A percentile compares a stretch with the other conserved stretches of the same genome.
Evolutionary conservation across 2,888 invertebrate species (phyloP).

Genomic region (Anthophora plumipes): DNA sequence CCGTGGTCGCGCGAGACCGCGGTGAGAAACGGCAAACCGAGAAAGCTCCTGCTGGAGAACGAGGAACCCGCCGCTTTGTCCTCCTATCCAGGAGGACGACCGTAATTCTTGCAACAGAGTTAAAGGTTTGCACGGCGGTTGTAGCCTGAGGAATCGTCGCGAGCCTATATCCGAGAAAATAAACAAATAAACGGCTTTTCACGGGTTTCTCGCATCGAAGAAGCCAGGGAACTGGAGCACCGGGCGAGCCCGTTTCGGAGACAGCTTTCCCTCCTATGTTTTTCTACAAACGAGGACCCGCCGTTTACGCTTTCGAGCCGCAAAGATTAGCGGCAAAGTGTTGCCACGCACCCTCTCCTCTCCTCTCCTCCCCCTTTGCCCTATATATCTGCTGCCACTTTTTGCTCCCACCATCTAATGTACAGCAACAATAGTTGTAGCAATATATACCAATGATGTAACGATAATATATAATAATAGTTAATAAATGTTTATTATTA

Average conservation of each 20-base stretch:
- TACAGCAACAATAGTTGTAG: too few species aligned
- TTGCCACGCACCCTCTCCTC: background rate
- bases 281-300: slow-evolving; percentile 29
- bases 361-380: background rate
- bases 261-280: slow-evolving; percentile 16
- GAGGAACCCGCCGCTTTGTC: background rate
- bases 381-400: too few species aligned
- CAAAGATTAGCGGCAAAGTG: background rate
- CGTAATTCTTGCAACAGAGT: background rate
- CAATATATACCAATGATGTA: too few species aligned
- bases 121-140: background rate
- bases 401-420: too few species aligned
- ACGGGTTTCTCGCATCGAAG: slow-evolving; percentile 17
- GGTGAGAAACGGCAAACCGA: background rate
- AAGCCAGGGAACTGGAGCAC: slow-evolving; percentile 52
- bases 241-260: background rate
- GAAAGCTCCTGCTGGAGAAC: background rate
- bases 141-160: background rate
- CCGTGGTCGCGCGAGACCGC: background rate
- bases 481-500: too few species aligned
- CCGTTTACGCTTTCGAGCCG: slow-evolving; percentile 41
- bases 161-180: slow-evolving; percentile 45
- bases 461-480: too few species aligned
- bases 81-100: too few species aligned
- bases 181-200: slow-evolving; percentile 59